Evolutionary conservation across 2,797 vertebrate species (phyloP), one percentile per base, ranked within the genome.

Genomic region (Tarsius wallacei): DNA sequence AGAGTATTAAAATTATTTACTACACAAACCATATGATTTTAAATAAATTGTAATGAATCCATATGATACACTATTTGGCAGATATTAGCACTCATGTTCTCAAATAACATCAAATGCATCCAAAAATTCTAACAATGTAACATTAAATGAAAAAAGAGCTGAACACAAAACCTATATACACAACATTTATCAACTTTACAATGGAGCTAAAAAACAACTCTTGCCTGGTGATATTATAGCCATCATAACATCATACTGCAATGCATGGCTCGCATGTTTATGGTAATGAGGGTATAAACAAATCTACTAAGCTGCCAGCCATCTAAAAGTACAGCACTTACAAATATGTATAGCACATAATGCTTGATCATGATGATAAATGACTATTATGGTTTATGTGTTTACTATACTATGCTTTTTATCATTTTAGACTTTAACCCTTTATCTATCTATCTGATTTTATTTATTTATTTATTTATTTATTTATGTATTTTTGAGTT

Each of bases 71-170:
- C 42, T 64, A 74, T 73, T 78, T 68, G 81, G 12, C 36, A 83
- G n/a, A 82, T n/a, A n/a, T 74, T 51, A 33, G 12, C 55, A 82
- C 42, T 57, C 21, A 64, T 31, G 24, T 68, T 90, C 19, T 82
- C 14, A 78, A 66, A 64, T 84, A 80, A 68, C 2, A 66, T n/a
- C 81, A 73, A 78, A 87, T 16, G 1, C 26, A 80, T 57, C 59
- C 76, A 26, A 90, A 86, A 91, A 73, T 51, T 59, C 36, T 49
- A 78, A 71, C 22, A 66, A 61, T 49, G 28, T 31, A 90, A 78
- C 22, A n/a, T 11, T 31, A 93, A 84, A 28, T 68, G 24, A 93
- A 83, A 97, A 83, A 97, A 73, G 33, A 83, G 17, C 21, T 87
- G 21, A 3, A 71, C 21, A 4, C 7, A 83, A 83, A 85, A 49